Evolutionary conservation across 2,888 invertebrate genomes (phyloP), one percentile per base, ranked within the genome.

Genomic region (Liodrosophila aerea): DNA sequence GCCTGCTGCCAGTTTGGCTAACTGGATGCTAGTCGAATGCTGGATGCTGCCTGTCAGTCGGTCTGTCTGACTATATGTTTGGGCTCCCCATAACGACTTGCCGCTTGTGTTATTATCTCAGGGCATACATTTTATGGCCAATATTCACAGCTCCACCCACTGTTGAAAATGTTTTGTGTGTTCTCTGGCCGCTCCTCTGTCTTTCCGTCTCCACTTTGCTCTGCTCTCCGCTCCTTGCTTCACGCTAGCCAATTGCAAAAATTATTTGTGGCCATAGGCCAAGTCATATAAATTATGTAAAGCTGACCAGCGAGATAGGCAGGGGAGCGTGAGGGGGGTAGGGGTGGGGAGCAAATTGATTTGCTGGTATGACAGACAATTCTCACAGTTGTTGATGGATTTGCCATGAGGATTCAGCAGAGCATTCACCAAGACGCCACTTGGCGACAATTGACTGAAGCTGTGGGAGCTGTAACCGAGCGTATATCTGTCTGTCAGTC

Each of bases 111-210:
- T 83, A 85, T 86, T 85, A 82, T 82, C 73, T 82, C 63, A 64
- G 82, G 85, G 82, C 70, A 86, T 85, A 82, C 73, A 86, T 81
- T 86, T 81, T 73, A 77, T 76, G 73, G 77, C 69, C 85, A 73
- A 86, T 86, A 87, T 86, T 86, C 86, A 86, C 86, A 86, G 73
- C 87, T 86, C 87, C 86, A 87, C 86, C 86, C 86, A 86, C 86
- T 85, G 87, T 85, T 86, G 86, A 86, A 76, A 83, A 71, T 85
- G 67, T 64, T 64, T 54, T 71, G 64, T 73, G 57, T 73, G 73
- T 66, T 66, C 59, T 69, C 16, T 11, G 22, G 61, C 57, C 61
- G 56, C 39, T 46, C 12, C 30, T n/a, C 12, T n/a, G 11, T 30
- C n/a, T 15, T 11, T 31, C 30, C 31, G 29, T 39, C 40, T 30